phyloP scores from a whole-genome alignment of 2,113 vertebrate genomes.

The Osmerus eperlanus region DNA sequence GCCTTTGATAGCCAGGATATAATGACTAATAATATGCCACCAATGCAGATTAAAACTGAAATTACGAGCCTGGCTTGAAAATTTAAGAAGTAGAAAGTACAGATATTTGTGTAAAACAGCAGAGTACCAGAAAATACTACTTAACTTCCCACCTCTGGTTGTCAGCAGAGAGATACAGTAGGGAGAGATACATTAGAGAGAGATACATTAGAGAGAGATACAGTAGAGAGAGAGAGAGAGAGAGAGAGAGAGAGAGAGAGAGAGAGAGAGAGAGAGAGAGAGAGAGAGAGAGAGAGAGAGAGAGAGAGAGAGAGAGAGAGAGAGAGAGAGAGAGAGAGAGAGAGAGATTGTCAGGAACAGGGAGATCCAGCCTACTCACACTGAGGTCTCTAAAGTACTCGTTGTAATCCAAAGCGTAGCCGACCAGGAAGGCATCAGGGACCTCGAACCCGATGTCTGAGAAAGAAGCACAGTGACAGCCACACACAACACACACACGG shows the following conservation, averaged over 20 bases:
- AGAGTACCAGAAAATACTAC: too few species aligned
- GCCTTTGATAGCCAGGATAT: too few species aligned
- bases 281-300: not conserved
- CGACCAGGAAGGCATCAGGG: constrained; percentile 77
- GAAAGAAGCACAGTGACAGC: constrained; percentile 21
- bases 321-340: not conserved
- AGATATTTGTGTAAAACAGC: too few species aligned
- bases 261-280: not conserved
- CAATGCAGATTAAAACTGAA: too few species aligned
- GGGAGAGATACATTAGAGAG: too few species aligned
- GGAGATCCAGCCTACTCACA: constrained; percentile 58
- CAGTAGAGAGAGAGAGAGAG: not conserved
- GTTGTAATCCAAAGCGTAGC: constrained; percentile 80
- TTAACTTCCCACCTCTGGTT: too few species aligned
- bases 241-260: not conserved
- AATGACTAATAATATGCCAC: too few species aligned
- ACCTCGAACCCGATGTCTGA: constrained; percentile 80
- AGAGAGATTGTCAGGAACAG: not conserved
- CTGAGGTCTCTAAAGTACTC: constrained; percentile 82
- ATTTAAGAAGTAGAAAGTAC: too few species aligned
- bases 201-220: too few species aligned
- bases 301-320: too few species aligned
- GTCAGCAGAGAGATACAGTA: too few species aligned
- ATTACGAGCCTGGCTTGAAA: too few species aligned
- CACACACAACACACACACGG: not conserved